Evolutionary conservation across 2,888 invertebrate species (phyloP).

Genomic region (Dasypolia templi): DNA sequence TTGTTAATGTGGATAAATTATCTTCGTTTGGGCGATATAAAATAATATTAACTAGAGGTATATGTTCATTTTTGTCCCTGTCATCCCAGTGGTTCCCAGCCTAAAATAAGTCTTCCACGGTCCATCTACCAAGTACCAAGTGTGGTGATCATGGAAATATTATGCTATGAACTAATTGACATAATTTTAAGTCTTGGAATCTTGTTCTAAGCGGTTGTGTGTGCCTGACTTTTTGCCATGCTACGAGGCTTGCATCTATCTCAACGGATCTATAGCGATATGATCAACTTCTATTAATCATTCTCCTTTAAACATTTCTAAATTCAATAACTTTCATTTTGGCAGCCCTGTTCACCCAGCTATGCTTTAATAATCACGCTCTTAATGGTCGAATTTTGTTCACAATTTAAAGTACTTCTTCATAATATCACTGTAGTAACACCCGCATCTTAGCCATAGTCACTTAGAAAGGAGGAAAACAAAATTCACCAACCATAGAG

Average conservation of each 20-base stretch:
- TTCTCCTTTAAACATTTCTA: background rate
- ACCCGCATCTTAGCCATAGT: background rate
- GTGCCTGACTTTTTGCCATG: background rate
- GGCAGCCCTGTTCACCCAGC: background rate
- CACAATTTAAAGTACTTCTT: background rate
- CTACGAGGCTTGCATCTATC: background rate
- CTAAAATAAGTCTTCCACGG: background rate
- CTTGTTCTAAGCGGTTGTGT: conserved; percentile 5
- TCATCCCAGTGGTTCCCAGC: too few relatives aligned
- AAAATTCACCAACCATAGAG: background rate
- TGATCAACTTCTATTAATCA: background rate
- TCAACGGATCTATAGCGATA: background rate
- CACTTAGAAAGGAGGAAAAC: background rate
- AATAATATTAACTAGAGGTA: background rate
- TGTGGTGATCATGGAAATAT: background rate
- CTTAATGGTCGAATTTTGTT: background rate
- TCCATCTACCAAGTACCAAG: background rate
- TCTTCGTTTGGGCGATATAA: background rate
- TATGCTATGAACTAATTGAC: background rate
- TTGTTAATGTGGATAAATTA: conserved; percentile 8
- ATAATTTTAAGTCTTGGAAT: background rate
- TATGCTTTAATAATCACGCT: background rate
- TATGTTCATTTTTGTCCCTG: background rate
- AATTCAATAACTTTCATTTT: background rate
- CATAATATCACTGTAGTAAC: background rate